Evolutionary conservation across 2,113 vertebrate species (phyloP).

Genomic region (Cariama cristata): DNA sequence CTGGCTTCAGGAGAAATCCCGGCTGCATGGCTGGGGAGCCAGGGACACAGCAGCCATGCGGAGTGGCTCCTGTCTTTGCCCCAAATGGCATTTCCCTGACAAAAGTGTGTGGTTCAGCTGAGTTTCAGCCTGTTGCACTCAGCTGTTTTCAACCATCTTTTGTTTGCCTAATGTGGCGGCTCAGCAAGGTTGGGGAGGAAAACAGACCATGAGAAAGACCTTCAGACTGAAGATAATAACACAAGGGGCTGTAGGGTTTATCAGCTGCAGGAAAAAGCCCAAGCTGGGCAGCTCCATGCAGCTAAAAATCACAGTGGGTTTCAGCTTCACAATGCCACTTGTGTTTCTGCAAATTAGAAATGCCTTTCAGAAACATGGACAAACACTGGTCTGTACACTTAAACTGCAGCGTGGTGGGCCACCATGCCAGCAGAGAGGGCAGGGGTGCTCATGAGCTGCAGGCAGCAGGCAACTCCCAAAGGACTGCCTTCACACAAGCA

Average conservation of each 20-base stretch:
- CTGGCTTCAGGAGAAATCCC: background rate
- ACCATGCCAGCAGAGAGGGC: background rate
- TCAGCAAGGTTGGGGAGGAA: background rate
- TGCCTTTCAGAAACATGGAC: rapidly evolving
- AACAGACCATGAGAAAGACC: background rate
- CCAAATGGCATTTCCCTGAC: background rate
- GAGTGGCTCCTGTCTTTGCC: background rate
- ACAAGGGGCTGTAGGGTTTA: background rate
- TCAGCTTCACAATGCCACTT: background rate
- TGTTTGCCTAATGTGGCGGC: rapidly evolving
- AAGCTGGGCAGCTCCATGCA: background rate
- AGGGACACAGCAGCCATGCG: background rate
- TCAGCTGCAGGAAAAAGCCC: background rate
- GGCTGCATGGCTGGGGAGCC: background rate
- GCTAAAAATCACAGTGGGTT: background rate
- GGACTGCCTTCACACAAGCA: background rate
- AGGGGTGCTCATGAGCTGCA: background rate
- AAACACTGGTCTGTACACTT: rapidly evolving
- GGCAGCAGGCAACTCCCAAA: background rate
- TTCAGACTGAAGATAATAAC: background rate
- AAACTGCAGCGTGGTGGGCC: background rate
- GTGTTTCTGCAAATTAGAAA: background rate
- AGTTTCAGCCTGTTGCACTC: background rate
- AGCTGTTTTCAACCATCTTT: background rate
- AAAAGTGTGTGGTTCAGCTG: background rate